Evolutionary conservation across 2,113 vertebrate genomes (phyloP).

Genomic region (Muntiacus reevesi): DNA sequence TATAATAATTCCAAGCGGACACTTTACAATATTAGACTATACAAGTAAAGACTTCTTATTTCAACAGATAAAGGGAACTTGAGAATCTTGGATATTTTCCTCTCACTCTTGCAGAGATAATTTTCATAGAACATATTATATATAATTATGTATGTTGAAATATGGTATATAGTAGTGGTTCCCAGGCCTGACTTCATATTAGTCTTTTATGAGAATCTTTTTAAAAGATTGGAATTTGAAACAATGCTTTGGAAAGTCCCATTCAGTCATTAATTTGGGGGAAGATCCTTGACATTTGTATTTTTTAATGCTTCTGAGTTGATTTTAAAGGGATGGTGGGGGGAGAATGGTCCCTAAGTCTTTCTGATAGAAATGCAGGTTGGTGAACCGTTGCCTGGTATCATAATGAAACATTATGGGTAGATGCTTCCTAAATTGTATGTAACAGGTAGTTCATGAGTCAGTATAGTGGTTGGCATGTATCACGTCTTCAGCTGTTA

Average conservation of each 20-base stretch:
- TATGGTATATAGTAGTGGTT: background rate
- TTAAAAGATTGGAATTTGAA: background rate
- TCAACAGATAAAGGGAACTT: background rate
- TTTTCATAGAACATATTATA: background rate
- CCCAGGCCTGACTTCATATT: background rate
- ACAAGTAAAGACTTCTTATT: background rate
- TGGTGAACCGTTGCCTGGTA: background rate
- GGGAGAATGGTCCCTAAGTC: background rate
- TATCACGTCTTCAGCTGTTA: background rate
- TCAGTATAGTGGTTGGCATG: too few species aligned
- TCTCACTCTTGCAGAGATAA: background rate
- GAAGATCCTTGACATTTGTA: background rate
- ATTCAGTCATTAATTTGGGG: background rate
- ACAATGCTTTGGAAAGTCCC: background rate
- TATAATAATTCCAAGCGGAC: background rate
- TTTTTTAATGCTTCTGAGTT: background rate
- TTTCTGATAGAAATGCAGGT: background rate
- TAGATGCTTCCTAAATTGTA: background rate
- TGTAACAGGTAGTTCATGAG: background rate
- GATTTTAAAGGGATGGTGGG: background rate
- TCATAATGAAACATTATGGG: background rate
- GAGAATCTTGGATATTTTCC: background rate
- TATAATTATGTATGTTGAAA: background rate
- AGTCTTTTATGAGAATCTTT: background rate
- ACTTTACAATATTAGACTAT: background rate